A percentile compares a stretch with the other conserved stretches of the same genome.
These are phyloP conservation scores for Nannoperca australis DNA, from an alignment of 2,797 vertebrate species.

Conservation along the genomic window DNA sequence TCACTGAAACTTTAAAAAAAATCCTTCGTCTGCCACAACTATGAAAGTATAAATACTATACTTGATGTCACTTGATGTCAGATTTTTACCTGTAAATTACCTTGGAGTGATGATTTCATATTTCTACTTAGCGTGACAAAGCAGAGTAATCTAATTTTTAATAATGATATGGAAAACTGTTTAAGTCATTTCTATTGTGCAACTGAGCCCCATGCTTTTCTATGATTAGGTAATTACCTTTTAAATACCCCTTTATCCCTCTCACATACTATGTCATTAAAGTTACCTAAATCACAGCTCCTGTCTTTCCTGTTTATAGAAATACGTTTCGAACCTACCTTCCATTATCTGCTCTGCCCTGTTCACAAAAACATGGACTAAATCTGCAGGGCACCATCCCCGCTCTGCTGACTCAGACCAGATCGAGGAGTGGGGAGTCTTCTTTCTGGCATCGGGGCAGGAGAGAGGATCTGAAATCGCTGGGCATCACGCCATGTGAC, in stretches of 20 bases:
- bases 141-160: constrained; percentile 43
- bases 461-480: constrained; percentile 55
- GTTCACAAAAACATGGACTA: constrained; percentile 58
- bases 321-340: constrained; percentile 43
- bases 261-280: constrained; percentile 60
- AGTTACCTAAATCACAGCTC: constrained; percentile 58
- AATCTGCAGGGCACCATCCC: constrained; percentile 66
- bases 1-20: neutral
- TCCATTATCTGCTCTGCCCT: constrained; percentile 46
- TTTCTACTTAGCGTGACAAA: constrained; percentile 18
- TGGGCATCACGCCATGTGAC: constrained; percentile 57
- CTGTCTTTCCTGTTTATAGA: constrained; percentile 58
- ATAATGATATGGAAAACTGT: constrained; percentile 27
- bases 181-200: constrained; percentile 41
- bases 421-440: constrained; percentile 70
- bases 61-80: neutral
- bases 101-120: constrained; percentile 22
- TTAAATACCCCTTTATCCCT: constrained; percentile 54
- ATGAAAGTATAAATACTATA: neutral
- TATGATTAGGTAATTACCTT: constrained; percentile 65
- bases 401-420: constrained; percentile 79
- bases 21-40: constrained; percentile 10
- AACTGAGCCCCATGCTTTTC: constrained; percentile 53
- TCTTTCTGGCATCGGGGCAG: constrained; percentile 65
- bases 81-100: constrained; percentile 24